Conservation (phyloP, 2,888 invertebrate genomes). For the Orthosia incerta region DNA sequence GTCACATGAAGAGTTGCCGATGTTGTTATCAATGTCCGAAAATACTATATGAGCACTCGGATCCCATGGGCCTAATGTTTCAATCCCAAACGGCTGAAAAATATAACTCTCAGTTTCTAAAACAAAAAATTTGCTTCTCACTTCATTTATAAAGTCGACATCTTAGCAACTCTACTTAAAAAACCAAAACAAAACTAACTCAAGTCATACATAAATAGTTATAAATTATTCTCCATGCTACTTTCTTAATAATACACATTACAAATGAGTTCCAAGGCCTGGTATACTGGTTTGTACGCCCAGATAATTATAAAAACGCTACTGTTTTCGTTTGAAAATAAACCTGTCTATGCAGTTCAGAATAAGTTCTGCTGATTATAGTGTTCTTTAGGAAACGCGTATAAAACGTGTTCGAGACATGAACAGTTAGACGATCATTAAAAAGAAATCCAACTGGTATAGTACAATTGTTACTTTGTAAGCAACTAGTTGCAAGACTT, state of each 20-base stretch:
- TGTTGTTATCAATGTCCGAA: too few relatives aligned
- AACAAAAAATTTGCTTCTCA: too few relatives aligned
- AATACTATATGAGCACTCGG: too few relatives aligned
- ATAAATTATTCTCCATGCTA: slow-evolving; percentile 39
- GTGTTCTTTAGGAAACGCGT: slow-evolving; percentile 51
- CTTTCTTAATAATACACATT: slow-evolving; percentile 60
- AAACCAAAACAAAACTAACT: slow-evolving; percentile 8
- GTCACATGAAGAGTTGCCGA: too few relatives aligned
- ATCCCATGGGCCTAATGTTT: too few relatives aligned
- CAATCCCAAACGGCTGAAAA: too few relatives aligned
- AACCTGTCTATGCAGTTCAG: slow-evolving; percentile 44
- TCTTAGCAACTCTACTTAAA: neutral
- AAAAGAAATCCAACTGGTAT: slow-evolving; percentile 36
- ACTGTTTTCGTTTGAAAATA: slow-evolving; percentile 66
- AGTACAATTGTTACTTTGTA: slow-evolving; percentile 34
- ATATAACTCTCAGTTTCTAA: too few relatives aligned
- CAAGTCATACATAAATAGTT: slow-evolving; percentile 16
- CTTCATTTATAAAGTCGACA: neutral
- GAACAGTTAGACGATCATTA: slow-evolving; percentile 37
- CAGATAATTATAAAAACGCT: slow-evolving; percentile 66
- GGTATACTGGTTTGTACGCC: slow-evolving; percentile 59
- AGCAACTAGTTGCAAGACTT: neutral
- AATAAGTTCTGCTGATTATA: slow-evolving; percentile 53
- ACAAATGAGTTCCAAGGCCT: slow-evolving; percentile 43
- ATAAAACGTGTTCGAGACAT: slow-evolving; percentile 40